Conservation (phyloP, 1,140 invertebrate genomes). For the Ceratina calcarata region DNA sequence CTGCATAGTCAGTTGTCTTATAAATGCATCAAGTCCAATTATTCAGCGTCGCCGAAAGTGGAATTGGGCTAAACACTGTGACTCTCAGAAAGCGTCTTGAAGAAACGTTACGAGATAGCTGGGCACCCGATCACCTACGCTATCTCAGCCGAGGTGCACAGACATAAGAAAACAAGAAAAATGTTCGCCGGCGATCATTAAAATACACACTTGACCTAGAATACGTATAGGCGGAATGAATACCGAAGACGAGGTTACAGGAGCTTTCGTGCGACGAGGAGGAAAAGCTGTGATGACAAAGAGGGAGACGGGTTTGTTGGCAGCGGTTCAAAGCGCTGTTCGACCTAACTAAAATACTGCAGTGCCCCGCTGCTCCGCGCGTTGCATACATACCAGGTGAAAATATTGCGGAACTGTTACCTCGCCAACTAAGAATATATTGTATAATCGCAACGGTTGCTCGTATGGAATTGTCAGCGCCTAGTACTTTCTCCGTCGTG, state of each 20-base stretch:
- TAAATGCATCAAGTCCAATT: too few relatives aligned
- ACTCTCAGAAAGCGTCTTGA: too few relatives aligned
- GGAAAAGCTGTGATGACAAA: slow-evolving; percentile 43
- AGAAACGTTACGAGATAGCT: too few relatives aligned
- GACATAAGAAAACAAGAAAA: not conserved
- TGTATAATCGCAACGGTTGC: not conserved
- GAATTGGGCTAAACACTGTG: too few relatives aligned
- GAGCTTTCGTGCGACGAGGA: slow-evolving; percentile 29
- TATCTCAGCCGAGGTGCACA: too few relatives aligned
- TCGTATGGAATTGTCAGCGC: not conserved
- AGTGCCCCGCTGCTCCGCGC: slow-evolving; percentile 50
- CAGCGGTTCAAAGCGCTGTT: slow-evolving; percentile 61
- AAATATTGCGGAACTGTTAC: slow-evolving; percentile 49
- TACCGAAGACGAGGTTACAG: slow-evolving; percentile 36
- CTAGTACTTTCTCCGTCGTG: slow-evolving; percentile 4
- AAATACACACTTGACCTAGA: slow-evolving; percentile 66
- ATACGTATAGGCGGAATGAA: slow-evolving; percentile 44
- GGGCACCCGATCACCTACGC: not conserved
- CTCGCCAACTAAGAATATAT: slow-evolving; percentile 20
- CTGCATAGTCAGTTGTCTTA: too few relatives aligned
- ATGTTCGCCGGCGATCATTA: slow-evolving; percentile 46
- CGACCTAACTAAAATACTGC: slow-evolving; percentile 66
- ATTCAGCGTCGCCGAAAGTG: too few relatives aligned
- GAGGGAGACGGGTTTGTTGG: slow-evolving; percentile 47
- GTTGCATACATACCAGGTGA: slow-evolving; percentile 53